These are phyloP conservation scores for Psittacula echo DNA, from an alignment of 2,797 vertebrate genomes.

Conservation along the genomic window DNA sequence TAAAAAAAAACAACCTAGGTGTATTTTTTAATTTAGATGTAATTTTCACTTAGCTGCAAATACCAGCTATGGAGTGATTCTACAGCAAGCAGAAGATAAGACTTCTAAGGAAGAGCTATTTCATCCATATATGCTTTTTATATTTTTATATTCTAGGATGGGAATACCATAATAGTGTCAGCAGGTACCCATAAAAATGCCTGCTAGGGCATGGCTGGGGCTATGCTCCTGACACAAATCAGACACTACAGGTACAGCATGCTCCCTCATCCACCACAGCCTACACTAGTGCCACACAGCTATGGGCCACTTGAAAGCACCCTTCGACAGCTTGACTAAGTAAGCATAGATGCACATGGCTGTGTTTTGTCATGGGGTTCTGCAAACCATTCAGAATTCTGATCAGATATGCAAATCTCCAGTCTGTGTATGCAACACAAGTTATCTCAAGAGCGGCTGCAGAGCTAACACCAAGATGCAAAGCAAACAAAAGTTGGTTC, in stretches of 20 bases:
- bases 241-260: neutral
- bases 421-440: neutral
- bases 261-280: neutral
- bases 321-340: neutral
- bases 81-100: neutral
- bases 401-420: neutral
- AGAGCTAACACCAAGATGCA: neutral
- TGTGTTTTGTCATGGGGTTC: neutral
- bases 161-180: neutral
- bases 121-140: neutral
- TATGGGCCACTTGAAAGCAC: neutral
- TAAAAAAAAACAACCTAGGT: neutral
- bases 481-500: neutral
- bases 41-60: neutral
- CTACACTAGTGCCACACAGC: neutral
- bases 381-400: neutral
- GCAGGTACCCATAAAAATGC: neutral
- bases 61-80: neutral
- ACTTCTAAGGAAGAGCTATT: neutral
- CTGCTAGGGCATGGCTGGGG: neutral
- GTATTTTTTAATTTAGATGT: neutral
- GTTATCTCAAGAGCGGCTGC: neutral
- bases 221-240: neutral
- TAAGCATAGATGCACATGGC: rapidly evolving
- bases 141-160: neutral